These are phyloP conservation scores for Drosophila multiciliata DNA, from an alignment of 2,888 invertebrate species.

Conservation along the genomic window DNA sequence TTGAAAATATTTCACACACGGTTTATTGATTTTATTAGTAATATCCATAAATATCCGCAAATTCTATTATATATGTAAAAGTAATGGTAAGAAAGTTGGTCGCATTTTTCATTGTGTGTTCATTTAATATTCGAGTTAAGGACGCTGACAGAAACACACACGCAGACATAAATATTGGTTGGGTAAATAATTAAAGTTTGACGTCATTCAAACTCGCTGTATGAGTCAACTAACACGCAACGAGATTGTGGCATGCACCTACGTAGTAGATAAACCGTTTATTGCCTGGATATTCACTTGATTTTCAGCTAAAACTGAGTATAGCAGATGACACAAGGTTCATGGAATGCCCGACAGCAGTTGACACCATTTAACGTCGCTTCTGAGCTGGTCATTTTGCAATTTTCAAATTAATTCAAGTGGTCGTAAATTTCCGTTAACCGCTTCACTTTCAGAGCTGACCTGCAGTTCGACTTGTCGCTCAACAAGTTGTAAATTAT, in stretches of 20 bases:
- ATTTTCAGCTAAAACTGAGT: not conserved
- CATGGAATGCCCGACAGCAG: conserved; percentile 8
- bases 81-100: not conserved
- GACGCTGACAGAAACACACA: conserved; percentile 9
- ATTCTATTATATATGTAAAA: conserved; percentile 7
- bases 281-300: conserved; percentile 1
- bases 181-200: conserved; percentile 61
- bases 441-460: conserved; percentile 12
- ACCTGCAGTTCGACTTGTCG: conserved; percentile 25
- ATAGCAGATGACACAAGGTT: conserved; percentile 17
- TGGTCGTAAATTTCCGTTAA: conserved; percentile 37
- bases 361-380: conserved; percentile 8
- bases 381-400: conserved; percentile 32
- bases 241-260: conserved; percentile 8
- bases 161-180: conserved; percentile 17
- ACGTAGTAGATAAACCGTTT: not conserved
- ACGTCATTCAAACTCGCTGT: conserved; percentile 56
- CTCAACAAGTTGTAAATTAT: conserved; percentile 63
- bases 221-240: conserved; percentile 36
- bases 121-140: conserved; percentile 27
- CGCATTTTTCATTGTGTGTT: conserved; percentile 2
- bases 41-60: not conserved
- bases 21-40: not conserved
- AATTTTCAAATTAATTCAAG: conserved; percentile 52
- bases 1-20: not conserved